Evolutionary conservation across 2,797 vertebrate species (phyloP), one percentile per base, ranked within the genome.

Genomic region (Notolabrus celidotus): DNA sequence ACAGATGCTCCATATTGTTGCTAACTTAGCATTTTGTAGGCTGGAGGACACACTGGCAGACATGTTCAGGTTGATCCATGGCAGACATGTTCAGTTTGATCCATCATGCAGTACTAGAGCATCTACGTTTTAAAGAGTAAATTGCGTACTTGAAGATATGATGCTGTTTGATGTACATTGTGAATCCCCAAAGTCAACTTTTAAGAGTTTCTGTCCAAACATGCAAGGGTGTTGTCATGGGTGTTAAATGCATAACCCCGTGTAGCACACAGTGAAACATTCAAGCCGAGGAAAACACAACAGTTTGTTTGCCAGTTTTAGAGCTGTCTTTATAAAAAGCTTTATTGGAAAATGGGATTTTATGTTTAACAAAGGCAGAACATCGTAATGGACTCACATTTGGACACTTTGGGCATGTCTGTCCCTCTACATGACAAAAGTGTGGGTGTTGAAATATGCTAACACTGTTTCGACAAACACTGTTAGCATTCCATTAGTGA

Each of bases 201-300:
- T 33, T 34, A 34, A 34, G 2, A 11, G 3, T 56, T 72, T 60
- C 67, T 33, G 63, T 68, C 79, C 64, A 11, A 34, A 41, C 59
- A 29, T 63, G 65, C 17, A 33, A 31, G 73, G 54, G 58, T 70
- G 66, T 72, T 77, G 34, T 50, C 41, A 1, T 16, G 19, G 41
- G 74, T 70, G 66, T 71, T 45, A 66, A 54, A 61, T 61, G 70
- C 84, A 74, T 3, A 43, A 54, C 64, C 87, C 84, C 90, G 79
- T 88, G 79, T 51, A 15, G 31, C 46, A 17, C 64, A 61, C 20
- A 38, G 46, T 63, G 46, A 82, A 58, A 81, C 67, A 63, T 54
- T 36, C 50, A 89, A 74, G 81, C 68, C 79, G 79, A 74, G 80
- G 79, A 79, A 86, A 80, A 65, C 57, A 51, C 51, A 11, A 25